Evolutionary conservation across 2,888 invertebrate species (phyloP).

Genomic region (Falcaria lacertinaria): DNA sequence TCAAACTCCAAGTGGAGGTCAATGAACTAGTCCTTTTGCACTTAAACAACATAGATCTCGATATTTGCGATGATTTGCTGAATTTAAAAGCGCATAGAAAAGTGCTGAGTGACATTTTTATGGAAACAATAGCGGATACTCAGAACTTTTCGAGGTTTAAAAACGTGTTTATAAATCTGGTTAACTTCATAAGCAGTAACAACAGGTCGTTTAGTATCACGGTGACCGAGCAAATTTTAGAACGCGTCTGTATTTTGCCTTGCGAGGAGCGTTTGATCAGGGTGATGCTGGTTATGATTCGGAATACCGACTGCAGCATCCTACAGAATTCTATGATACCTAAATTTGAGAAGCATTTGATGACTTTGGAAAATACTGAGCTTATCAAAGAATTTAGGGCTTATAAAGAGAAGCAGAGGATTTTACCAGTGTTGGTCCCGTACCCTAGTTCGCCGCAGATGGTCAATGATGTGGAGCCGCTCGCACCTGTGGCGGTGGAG

Average conservation of each 20-base stretch:
- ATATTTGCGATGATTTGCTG: constrained; percentile 37
- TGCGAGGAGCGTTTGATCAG: constrained; percentile 36
- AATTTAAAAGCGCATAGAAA: constrained; percentile 12
- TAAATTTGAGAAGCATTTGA: constrained; percentile 41
- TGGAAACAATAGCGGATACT: constrained; percentile 47
- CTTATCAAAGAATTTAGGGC: constrained; percentile 28
- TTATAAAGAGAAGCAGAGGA: constrained; percentile 13
- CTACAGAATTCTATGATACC: constrained; percentile 36
- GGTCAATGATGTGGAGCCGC: constrained; percentile 5
- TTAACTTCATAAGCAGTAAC: constrained; percentile 36
- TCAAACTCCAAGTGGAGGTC: constrained; percentile 19
- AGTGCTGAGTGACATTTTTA: constrained; percentile 45
- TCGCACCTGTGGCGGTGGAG: constrained; percentile 5
- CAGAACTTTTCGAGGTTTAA: constrained; percentile 65
- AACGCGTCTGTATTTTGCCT: constrained; percentile 55
- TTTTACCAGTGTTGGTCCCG: constrained; percentile 2
- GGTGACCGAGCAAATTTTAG: constrained; percentile 44
- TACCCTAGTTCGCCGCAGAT: constrained; percentile 3
- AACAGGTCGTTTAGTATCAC: constrained; percentile 30
- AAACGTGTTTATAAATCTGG: constrained; percentile 46
- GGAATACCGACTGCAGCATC: constrained; percentile 38
- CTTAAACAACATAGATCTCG: constrained; percentile 40
- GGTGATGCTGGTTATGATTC: constrained; percentile 42
- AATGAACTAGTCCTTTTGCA: constrained; percentile 44
- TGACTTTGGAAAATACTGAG: constrained; percentile 12